Conservation (phyloP, 1,140 invertebrate genomes). For the Nasonia giraulti region DNA sequence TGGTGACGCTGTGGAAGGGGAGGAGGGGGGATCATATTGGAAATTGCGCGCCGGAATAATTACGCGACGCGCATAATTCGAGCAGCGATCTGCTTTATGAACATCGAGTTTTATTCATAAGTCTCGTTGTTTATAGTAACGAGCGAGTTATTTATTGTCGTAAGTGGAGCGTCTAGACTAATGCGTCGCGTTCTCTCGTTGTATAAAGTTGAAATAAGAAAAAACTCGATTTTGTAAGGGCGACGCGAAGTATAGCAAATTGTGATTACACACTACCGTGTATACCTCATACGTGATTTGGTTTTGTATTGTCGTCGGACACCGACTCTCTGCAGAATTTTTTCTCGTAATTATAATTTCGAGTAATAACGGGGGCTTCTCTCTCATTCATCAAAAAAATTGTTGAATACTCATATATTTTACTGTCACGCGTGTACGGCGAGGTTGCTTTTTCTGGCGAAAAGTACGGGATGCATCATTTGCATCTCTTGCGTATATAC, state of each 20-base stretch:
- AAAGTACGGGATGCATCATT: neutral
- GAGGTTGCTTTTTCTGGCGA: too few species aligned
- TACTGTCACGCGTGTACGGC: neutral
- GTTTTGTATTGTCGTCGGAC: neutral
- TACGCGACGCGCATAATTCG: slow-evolving; percentile 12
- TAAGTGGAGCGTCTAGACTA: neutral
- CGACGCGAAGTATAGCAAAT: neutral
- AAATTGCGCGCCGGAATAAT: slow-evolving; percentile 31
- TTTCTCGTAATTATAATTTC: slow-evolving; percentile 20
- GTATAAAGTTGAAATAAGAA: neutral
- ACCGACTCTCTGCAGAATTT: neutral
- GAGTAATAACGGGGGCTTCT: neutral
- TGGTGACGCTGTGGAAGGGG: neutral
- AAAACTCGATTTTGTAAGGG: neutral
- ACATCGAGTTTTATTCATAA: neutral
- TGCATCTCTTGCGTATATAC: neutral
- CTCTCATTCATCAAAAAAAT: neutral
- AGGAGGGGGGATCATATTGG: neutral
- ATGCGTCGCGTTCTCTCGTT: neutral
- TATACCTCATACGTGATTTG: neutral
- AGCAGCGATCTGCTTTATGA: neutral
- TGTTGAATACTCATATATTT: slow-evolving; percentile 20
- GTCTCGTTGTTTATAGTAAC: neutral
- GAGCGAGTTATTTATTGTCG: neutral
- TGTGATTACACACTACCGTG: neutral